Conservation (phyloP, 1,140 invertebrate genomes). For the Ericerus pela region DNA sequence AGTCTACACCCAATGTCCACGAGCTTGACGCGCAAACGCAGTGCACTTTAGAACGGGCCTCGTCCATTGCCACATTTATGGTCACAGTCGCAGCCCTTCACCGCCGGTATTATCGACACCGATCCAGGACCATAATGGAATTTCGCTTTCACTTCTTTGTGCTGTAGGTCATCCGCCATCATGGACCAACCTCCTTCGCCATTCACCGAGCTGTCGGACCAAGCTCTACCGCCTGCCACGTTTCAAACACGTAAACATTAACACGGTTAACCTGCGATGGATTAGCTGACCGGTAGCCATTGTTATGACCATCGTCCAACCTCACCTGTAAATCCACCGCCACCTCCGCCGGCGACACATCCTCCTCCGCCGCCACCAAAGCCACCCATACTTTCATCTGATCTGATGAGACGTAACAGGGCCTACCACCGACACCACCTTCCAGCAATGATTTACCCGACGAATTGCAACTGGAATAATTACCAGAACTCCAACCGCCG, state of each 20-base stretch:
- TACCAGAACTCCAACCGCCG: slow-evolving; percentile 48
- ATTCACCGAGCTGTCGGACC: slow-evolving; percentile 41
- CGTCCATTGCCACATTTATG: slow-evolving; percentile 68
- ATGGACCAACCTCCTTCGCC: slow-evolving; percentile 71
- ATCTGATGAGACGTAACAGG: slow-evolving; percentile 38
- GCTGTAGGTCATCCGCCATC: slow-evolving; percentile 34
- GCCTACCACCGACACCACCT: slow-evolving; percentile 50
- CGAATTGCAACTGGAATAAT: slow-evolving; percentile 27
- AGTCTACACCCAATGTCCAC: slow-evolving; percentile 47
- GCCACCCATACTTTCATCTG: slow-evolving; percentile 45
- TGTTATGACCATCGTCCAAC: slow-evolving; percentile 5
- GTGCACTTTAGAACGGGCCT: slow-evolving; percentile 46
- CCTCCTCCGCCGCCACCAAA: slow-evolving; percentile 73
- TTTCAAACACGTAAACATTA: slow-evolving; percentile 29
- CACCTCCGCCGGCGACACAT: slow-evolving; percentile 49
- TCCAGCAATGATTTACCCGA: slow-evolving; percentile 43
- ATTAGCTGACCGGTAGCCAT: not conserved
- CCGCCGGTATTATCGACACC: slow-evolving; percentile 53
- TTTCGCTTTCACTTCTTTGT: slow-evolving; percentile 37
- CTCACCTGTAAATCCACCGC: slow-evolving; percentile 50
- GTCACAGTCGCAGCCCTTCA: slow-evolving; percentile 56
- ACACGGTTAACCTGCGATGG: slow-evolving; percentile 26
- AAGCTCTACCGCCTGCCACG: slow-evolving; percentile 46
- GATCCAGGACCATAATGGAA: slow-evolving; percentile 47
- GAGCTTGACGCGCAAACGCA: slow-evolving; percentile 61